Evolutionary conservation across 2,888 invertebrate genomes (phyloP).

Genomic region (Danaus chrysippus): DNA sequence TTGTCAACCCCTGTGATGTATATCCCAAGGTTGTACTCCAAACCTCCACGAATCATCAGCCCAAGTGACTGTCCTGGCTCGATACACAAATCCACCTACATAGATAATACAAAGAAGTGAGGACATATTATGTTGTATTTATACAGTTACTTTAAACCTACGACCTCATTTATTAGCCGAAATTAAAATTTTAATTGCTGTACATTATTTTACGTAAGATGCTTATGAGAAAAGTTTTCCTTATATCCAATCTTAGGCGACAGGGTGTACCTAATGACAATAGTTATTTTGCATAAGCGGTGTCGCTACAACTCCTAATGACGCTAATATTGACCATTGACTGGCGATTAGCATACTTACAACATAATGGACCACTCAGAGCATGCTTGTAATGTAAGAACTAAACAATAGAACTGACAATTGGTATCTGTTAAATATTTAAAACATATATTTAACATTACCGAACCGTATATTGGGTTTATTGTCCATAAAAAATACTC

Average conservation of each 20-base stretch:
- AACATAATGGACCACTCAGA: background rate
- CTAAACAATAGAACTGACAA: too few species aligned
- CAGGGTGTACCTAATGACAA: background rate
- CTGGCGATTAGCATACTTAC: constrained; percentile 10
- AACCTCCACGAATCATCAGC: constrained; percentile 95
- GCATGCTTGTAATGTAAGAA: background rate
- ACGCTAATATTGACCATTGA: constrained; percentile 14
- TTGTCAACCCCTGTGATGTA: constrained; percentile 97
- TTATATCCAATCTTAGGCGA: too few species aligned
- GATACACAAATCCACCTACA: constrained; percentile 90
- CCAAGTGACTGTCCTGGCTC: constrained; percentile 95
- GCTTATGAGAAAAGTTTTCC: too few species aligned
- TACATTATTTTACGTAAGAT: too few species aligned
- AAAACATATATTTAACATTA: too few species aligned
- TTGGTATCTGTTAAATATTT: too few species aligned
- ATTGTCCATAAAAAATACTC: background rate
- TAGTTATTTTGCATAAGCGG: background rate
- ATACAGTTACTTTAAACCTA: too few species aligned
- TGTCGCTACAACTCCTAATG: constrained; percentile 13
- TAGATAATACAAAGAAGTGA: background rate
- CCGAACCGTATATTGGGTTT: background rate
- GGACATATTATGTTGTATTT: too few species aligned
- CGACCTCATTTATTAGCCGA: too few species aligned
- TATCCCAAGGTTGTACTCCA: constrained; percentile 96
- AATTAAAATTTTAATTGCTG: too few species aligned